Percentiles rank a stretch among this genome's conserved stretches.
Conservation (phyloP, 2,888 invertebrate genomes). For the Asteroscopus sphinx region DNA sequence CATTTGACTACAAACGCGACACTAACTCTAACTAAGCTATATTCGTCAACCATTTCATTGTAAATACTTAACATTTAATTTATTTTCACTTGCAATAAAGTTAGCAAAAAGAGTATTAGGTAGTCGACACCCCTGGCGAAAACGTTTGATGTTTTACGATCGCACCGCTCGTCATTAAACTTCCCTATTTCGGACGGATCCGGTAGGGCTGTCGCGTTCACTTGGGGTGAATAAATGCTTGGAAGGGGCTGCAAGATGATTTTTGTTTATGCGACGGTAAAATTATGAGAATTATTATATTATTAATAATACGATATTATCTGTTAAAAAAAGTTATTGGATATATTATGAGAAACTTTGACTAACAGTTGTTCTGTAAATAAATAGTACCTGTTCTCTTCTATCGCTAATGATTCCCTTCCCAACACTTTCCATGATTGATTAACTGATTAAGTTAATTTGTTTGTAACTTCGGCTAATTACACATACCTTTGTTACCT, state of each 20-base stretch:
- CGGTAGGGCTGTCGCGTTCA: conserved; percentile 71
- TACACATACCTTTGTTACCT: too few species aligned
- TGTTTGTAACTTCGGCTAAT: too few species aligned
- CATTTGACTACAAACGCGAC: conserved; percentile 46
- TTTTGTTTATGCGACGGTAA: background rate
- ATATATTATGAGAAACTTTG: too few species aligned
- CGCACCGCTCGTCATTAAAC: conserved; percentile 84
- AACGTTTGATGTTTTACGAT: conserved; percentile 84
- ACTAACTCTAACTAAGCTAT: conserved; percentile 36
- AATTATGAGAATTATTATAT: background rate
- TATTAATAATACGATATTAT: too few species aligned
- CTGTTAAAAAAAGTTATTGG: too few species aligned
- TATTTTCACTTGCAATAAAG: conserved; percentile 59
- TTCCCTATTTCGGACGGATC: conserved; percentile 78
- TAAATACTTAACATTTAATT: conserved; percentile 58
- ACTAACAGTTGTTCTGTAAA: too few species aligned
- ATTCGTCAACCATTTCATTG: conserved; percentile 52
- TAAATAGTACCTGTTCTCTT: too few species aligned
- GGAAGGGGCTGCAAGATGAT: conserved; percentile 15
- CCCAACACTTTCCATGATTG: too few species aligned
- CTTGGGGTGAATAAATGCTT: conserved; percentile 24
- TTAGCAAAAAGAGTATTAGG: conserved; percentile 59
- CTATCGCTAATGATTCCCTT: too few species aligned
- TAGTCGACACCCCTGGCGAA: conserved; percentile 75
- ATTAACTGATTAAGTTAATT: too few species aligned